A percentile compares a stretch with the other conserved stretches of the same genome.
phyloP scores from a whole-genome alignment of 2,888 invertebrate species.

The Orthonevra nobilis region DNA sequence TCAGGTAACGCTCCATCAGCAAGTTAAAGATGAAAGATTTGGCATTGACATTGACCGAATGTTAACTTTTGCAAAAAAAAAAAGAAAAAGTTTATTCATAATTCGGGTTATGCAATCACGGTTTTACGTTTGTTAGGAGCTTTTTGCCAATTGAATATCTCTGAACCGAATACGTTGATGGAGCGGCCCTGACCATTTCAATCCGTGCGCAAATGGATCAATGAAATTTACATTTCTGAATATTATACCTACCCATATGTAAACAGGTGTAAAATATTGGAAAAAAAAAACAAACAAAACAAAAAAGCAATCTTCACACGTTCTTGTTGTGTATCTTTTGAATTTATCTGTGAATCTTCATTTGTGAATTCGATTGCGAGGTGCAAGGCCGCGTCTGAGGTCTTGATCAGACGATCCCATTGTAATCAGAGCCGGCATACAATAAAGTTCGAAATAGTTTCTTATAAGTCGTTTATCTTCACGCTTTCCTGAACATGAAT shows the following conservation, averaged over 20 bases:
- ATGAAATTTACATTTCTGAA: too few relatives aligned
- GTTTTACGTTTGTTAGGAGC: too few relatives aligned
- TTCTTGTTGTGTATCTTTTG: not conserved
- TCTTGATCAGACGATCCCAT: conserved; percentile 7
- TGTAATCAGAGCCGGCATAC: not conserved
- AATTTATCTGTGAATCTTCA: too few relatives aligned
- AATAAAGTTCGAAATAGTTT: not conserved
- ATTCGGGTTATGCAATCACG: not conserved
- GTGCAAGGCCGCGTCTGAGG: conserved; percentile 1
- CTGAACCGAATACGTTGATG: not conserved
- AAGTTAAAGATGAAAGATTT: not conserved
- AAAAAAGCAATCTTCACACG: not conserved
- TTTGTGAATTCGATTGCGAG: not conserved
- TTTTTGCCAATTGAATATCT: not conserved
- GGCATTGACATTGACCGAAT: conserved; percentile 56
- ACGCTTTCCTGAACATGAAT: conserved; percentile 8
- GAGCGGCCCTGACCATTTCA: conserved; percentile 15
- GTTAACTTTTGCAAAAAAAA: conserved; percentile 22
- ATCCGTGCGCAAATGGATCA: conserved; percentile 5
- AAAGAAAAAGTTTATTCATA: not conserved
- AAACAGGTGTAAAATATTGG: not conserved
- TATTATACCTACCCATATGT: too few relatives aligned
- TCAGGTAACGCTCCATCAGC: too few relatives aligned
- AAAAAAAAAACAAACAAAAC: not conserved
- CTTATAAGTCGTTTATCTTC: conserved; percentile 3